Conservation (phyloP, 2,797 vertebrate species). For the Eulemur mongoz region DNA sequence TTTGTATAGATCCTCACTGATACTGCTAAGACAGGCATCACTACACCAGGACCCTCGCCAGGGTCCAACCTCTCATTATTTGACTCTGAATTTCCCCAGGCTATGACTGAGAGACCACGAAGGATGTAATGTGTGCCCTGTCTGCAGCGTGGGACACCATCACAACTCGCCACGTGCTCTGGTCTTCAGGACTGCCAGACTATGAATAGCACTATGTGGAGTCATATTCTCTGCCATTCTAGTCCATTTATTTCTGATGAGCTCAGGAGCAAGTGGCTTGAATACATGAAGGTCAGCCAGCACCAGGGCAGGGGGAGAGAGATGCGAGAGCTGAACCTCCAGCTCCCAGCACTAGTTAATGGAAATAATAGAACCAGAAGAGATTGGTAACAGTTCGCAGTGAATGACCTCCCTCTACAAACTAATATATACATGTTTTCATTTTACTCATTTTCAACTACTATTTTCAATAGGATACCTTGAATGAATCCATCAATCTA, state of each 20-base stretch:
- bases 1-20: not conserved
- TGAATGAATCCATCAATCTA: constrained; percentile 79
- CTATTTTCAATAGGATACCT: constrained; percentile 72
- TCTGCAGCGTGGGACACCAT: constrained; percentile 44
- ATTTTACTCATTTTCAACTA: constrained; percentile 69
- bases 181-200: constrained; percentile 22
- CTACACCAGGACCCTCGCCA: not conserved
- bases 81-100: constrained; percentile 52
- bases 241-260: constrained; percentile 68
- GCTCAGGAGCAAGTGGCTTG: constrained; percentile 63
- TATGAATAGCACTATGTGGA: constrained; percentile 19
- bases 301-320: not conserved
- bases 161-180: constrained; percentile 29
- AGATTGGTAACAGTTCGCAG: not conserved
- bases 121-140: constrained; percentile 52
- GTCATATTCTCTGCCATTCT: constrained; percentile 55
- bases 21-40: not conserved
- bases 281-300: constrained; percentile 68
- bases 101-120: constrained; percentile 57
- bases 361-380: constrained; percentile 46
- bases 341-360: constrained; percentile 45
- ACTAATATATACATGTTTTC: constrained; percentile 54
- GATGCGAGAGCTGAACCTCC: not conserved
- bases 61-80: not conserved
- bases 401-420: constrained; percentile 11